Percentiles rank a stretch among this genome's conserved stretches.
Conservation (phyloP, 2,113 vertebrate genomes). For the Grammomys surdaster region DNA sequence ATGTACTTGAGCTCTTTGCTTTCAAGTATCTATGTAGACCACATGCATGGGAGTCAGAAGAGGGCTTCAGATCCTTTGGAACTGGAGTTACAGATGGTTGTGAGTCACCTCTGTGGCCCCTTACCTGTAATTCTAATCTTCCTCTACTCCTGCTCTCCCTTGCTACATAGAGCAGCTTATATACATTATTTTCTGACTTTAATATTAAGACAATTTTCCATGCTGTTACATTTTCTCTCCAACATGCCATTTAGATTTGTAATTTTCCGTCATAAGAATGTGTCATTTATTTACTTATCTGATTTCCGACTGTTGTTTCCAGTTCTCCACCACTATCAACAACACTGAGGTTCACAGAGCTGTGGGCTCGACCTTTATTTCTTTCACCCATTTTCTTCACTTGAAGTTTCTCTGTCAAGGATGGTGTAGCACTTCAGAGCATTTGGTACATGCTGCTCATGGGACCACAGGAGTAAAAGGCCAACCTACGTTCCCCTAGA, state of each 20-base stretch:
- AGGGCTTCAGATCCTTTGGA: background rate
- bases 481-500: background rate
- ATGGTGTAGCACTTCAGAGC: background rate
- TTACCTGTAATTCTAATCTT: background rate
- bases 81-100: too few species aligned
- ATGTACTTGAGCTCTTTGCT: background rate
- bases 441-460: background rate
- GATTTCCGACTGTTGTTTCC: slow-evolving; percentile 12
- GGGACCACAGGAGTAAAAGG: background rate
- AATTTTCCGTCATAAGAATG: background rate
- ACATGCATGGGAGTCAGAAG: background rate
- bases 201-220: background rate
- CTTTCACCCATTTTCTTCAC: slow-evolving; percentile 15
- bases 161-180: background rate
- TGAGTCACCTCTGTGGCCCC: too few species aligned
- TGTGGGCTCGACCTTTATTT: background rate
- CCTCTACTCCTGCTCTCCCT: background rate
- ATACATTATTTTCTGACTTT: background rate
- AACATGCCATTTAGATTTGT: background rate
- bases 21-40: background rate
- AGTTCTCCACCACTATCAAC: background rate
- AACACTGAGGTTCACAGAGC: slow-evolving; percentile 4
- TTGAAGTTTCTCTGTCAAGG: slow-evolving; percentile 42
- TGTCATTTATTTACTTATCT: slow-evolving; percentile 40
- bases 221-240: background rate